Evolutionary conservation across 1,140 invertebrate species (phyloP), one percentile per base, ranked within the genome.

Genomic region (Myzus persicae): DNA sequence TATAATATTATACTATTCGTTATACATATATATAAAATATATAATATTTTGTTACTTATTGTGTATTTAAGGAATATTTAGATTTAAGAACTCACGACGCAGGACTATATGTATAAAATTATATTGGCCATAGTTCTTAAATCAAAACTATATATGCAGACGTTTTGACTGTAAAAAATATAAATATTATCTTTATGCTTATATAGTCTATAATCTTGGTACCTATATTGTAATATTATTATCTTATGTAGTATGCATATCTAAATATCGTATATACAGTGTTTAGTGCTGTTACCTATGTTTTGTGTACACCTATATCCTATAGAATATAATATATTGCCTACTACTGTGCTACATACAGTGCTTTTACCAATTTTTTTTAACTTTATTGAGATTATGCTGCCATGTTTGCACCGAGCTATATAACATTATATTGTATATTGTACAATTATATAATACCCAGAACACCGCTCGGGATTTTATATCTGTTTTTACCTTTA

Each of bases 21-120:
- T 76, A n/a, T 36, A n/a, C 31, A 24, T 59, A 59, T 26, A 31
- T 59, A 26, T 6, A 38, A 24, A 38, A 22, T 38, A 82, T 38
- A 82, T 89, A 36, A 89, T 48, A 38, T 87, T 87, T 87, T 87
- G 85, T 87, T 87, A 87, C 42, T 87, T 46, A 36, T 26, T 42
- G 24, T 31, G 31, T 87, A 31, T n/a, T 46, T 87, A 87, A 87
- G 84, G 31, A 87, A 46, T 87, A 87, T 87, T 46, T 44, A 84
- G 6, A 46, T n/a, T 87, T 87, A 46, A 46, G 85, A 46, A 42
- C 24, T 26, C 46, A 40, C 59, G 3, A 42, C 44, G 20, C 76
- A 82, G 0, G 18, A 82, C 76, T 38, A 24, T 38, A 81, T n/a
- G 54, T 59, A 14, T 48, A 18, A 48, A 11, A 76, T 76, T 0